These are phyloP conservation scores for Picathartes gymnocephalus DNA, from an alignment of 2,113 vertebrate species.

Conservation along the genomic window DNA sequence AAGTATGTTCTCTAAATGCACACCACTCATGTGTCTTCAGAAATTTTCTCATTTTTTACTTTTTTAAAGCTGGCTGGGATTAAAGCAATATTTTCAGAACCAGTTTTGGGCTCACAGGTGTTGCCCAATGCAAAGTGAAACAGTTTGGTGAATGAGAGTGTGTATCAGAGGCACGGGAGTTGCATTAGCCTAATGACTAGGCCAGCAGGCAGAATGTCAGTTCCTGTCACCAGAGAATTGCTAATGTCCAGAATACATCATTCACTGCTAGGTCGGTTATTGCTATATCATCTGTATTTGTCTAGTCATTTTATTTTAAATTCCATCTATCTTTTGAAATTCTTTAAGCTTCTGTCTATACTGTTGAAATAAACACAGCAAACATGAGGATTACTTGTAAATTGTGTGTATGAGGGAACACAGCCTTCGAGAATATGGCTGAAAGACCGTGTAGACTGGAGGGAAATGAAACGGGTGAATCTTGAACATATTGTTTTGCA, in stretches of 20 bases:
- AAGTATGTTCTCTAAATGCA: background rate
- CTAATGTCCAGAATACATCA: background rate
- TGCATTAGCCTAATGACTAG: background rate
- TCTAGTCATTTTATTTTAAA: background rate
- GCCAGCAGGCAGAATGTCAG: background rate
- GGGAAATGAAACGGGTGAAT: background rate
- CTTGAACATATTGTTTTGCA: background rate
- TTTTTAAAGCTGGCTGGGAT: background rate
- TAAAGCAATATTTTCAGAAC: background rate
- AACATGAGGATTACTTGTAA: background rate
- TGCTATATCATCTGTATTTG: background rate
- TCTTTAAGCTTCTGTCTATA: background rate
- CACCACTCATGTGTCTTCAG: rapidly evolving
- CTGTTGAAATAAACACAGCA: background rate
- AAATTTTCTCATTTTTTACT: background rate
- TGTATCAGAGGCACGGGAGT: rapidly evolving
- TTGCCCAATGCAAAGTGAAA: background rate
- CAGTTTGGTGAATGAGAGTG: background rate
- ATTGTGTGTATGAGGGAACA: background rate
- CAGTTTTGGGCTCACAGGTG: background rate
- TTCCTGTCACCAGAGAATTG: background rate
- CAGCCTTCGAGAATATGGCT: background rate
- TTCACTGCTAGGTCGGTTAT: background rate
- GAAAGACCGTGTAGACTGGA: background rate
- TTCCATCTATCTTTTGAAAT: background rate